phyloP scores from a whole-genome alignment of 2,888 invertebrate genomes.

The Automeris io region DNA sequence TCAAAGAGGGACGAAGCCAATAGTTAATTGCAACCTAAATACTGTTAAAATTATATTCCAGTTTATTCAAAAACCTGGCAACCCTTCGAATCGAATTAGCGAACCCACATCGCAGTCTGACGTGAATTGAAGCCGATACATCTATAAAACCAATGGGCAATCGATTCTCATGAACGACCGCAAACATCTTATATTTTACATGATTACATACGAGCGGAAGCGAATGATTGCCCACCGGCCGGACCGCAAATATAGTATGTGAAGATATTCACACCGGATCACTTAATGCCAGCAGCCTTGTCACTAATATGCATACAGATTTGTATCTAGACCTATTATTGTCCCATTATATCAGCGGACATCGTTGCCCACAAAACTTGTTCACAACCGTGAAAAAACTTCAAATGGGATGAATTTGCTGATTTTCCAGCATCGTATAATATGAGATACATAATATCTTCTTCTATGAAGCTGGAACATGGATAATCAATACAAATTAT shows the following conservation, averaged over 20 bases:
- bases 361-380: too few relatives aligned
- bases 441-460: too few relatives aligned
- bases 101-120: neutral
- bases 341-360: too few relatives aligned
- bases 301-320: neutral
- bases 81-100: neutral
- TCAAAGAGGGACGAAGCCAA: too few relatives aligned
- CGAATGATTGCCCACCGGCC: conserved; percentile 18
- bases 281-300: conserved; percentile 4
- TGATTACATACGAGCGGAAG: conserved; percentile 59
- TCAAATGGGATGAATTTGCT: too few relatives aligned
- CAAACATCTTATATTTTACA: conserved; percentile 54
- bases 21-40: too few relatives aligned
- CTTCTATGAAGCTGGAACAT: too few relatives aligned
- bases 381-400: too few relatives aligned
- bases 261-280: conserved; percentile 12
- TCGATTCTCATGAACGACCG: conserved; percentile 46
- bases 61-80: neutral
- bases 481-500: too few relatives aligned
- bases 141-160: conserved; percentile 18
- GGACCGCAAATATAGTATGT: conserved; percentile 33
- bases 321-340: neutral
- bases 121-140: too few relatives aligned
- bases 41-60: neutral
- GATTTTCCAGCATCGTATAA: too few relatives aligned